Evolutionary conservation across 2,888 invertebrate genomes (phyloP).

Genomic region (Cephus runcator): DNA sequence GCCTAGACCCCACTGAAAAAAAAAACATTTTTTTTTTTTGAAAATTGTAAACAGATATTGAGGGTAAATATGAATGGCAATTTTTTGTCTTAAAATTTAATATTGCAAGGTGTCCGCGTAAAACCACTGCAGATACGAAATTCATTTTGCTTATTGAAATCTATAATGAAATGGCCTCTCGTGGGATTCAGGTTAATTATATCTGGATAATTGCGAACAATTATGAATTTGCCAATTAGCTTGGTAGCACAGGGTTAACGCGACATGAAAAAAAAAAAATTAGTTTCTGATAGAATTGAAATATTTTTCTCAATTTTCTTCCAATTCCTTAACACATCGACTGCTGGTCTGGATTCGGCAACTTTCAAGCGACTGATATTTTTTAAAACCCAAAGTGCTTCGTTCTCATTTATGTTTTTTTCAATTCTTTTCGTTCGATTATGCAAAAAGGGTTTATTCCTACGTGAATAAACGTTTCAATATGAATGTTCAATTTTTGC

Average conservation of each 20-base stretch:
- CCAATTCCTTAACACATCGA: too few species aligned
- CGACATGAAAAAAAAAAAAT: not conserved
- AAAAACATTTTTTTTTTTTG: not conserved
- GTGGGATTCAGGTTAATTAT: not conserved
- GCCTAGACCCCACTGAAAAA: slow-evolving; percentile 22
- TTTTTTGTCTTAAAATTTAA: not conserved
- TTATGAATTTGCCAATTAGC: not conserved
- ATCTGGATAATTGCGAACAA: not conserved
- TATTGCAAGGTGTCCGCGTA: too few species aligned
- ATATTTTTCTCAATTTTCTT: not conserved
- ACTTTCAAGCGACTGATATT: too few species aligned
- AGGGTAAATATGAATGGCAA: too few species aligned
- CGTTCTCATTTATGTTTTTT: too few species aligned
- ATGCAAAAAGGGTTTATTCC: too few species aligned
- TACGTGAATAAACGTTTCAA: too few species aligned
- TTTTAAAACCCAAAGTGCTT: too few species aligned
- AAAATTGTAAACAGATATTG: not conserved
- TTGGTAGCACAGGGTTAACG: not conserved
- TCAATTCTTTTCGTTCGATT: too few species aligned
- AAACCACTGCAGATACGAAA: not conserved
- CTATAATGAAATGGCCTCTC: not conserved
- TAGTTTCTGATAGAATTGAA: not conserved
- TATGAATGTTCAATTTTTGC: not conserved
- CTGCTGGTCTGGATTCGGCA: too few species aligned
- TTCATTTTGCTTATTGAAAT: not conserved